Conservation (phyloP, 2,888 invertebrate genomes). For the Adelphocoris suturalis region DNA sequence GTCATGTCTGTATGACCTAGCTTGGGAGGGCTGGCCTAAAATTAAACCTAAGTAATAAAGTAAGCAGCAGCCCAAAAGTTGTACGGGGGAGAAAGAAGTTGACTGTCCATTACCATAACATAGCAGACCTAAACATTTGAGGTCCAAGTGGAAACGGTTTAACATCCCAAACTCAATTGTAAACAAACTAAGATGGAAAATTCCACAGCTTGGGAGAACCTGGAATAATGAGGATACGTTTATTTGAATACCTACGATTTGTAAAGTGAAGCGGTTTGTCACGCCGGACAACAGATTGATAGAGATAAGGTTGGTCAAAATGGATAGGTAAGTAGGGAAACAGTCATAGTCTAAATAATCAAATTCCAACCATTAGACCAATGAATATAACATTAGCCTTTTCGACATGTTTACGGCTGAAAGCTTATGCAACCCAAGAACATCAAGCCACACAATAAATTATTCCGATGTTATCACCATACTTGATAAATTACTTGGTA, state of each 20-base stretch:
- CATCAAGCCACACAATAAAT: no score
- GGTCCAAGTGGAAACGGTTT: no score
- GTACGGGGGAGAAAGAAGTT: neutral
- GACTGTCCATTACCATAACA: neutral
- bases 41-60: no score
- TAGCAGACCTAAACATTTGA: neutral
- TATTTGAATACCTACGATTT: neutral
- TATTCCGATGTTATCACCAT: no score
- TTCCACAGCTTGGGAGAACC: neutral
- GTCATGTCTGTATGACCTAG: no score
- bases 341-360: neutral
- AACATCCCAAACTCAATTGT: neutral
- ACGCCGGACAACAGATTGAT: neutral
- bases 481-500: no score
- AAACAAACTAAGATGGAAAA: neutral
- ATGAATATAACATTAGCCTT: no score
- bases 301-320: neutral
- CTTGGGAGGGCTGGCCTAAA: no score
- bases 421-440: no score
- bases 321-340: neutral
- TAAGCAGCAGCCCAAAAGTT: no score
- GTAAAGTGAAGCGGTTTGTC: neutral
- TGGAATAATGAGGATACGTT: neutral
- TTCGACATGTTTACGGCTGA: no score
- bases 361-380: neutral